Conservation (phyloP, 2,888 invertebrate species). For the Griposia aprilina region DNA sequence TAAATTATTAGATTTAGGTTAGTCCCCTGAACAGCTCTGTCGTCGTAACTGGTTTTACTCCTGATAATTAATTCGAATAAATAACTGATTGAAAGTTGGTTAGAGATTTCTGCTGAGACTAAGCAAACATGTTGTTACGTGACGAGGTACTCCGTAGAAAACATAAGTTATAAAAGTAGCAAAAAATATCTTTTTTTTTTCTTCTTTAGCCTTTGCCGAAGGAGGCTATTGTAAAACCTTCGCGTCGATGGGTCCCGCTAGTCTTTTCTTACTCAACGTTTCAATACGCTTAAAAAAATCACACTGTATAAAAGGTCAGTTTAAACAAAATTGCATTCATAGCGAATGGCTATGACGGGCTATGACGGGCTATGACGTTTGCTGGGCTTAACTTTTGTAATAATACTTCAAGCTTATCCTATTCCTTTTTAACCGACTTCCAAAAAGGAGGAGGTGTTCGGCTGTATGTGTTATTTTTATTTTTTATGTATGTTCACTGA, state of each 20-base stretch:
- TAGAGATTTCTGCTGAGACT: neutral
- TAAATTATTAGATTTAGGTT: neutral
- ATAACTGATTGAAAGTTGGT: neutral
- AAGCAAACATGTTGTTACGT: neutral
- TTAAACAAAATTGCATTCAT: neutral
- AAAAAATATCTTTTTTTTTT: neutral
- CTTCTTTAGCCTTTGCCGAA: neutral
- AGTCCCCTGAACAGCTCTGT: neutral
- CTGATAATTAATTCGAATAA: neutral
- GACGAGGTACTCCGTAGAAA: neutral
- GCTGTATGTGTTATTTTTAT: too few species aligned
- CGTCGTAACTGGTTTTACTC: neutral
- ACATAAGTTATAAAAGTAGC: neutral
- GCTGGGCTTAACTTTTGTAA: neutral
- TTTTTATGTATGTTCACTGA: too few species aligned
- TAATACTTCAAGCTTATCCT: slow-evolving; percentile 10
- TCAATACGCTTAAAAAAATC: neutral
- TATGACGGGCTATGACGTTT: neutral
- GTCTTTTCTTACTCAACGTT: neutral
- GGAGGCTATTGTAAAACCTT: slow-evolving; percentile 17
- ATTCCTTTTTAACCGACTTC: too few species aligned
- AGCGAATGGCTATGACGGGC: neutral
- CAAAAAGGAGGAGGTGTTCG: too few species aligned
- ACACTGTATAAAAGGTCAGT: neutral
- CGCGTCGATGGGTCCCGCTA: neutral